A percentile compares a stretch with the other conserved stretches of the same genome.
phyloP scores from a whole-genome alignment of 2,888 invertebrate species.

The Rhyacophila evoluta region DNA sequence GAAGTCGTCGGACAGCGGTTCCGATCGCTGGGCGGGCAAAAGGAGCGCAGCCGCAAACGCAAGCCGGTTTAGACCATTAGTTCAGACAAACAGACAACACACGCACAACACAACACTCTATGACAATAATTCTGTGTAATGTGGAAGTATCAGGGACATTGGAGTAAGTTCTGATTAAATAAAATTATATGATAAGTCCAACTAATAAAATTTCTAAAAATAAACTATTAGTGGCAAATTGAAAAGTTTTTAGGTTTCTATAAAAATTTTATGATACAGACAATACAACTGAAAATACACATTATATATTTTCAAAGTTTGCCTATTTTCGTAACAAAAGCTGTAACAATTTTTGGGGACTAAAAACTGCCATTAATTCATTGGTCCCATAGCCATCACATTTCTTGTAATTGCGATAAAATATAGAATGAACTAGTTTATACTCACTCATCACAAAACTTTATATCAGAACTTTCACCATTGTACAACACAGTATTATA shows the following conservation, averaged over 20 bases:
- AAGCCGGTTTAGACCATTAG: conserved; percentile 17
- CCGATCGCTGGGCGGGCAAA: conserved; percentile 80
- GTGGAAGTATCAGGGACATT: not conserved
- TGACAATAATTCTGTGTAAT: not conserved
- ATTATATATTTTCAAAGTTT: no score
- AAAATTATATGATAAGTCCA: not conserved
- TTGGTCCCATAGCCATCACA: no score
- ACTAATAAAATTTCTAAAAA: no score
- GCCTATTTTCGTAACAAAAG: not conserved
- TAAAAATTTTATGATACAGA: no score
- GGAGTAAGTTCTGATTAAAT: not conserved
- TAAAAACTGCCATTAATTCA: no score
- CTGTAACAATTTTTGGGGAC: not conserved
- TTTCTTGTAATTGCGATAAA: no score
- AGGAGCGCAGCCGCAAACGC: conserved; percentile 20
- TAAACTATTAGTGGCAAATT: no score
- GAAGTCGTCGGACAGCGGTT: conserved; percentile 97
- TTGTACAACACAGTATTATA: not conserved
- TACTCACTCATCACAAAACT: no score
- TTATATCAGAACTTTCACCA: not conserved
- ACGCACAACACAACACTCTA: conserved; percentile 6
- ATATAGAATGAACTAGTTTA: no score
- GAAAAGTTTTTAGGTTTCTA: no score
- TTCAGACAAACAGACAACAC: not conserved
- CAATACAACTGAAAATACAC: no score